Evolutionary conservation across 1,140 invertebrate species (phyloP).

Genomic region (Apocrypta bakeri): DNA sequence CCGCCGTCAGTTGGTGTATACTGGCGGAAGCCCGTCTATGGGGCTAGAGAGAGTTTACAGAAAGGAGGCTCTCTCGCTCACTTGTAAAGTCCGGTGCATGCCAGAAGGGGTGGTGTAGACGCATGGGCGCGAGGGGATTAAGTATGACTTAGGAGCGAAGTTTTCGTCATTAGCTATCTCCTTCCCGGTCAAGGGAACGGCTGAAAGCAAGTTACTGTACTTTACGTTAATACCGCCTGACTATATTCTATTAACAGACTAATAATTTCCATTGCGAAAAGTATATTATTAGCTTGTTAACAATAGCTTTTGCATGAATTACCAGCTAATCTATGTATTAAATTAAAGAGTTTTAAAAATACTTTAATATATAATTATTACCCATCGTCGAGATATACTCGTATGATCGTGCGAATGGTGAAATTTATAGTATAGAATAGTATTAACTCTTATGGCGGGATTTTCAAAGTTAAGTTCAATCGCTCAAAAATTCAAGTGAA

Average conservation of each 20-base stretch:
- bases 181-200: slow-evolving; percentile 32
- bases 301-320: too few relatives aligned
- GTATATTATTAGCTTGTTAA: too few relatives aligned
- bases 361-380: too few relatives aligned
- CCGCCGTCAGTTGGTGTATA: slow-evolving; percentile 1
- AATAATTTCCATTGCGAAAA: too few relatives aligned
- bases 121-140: slow-evolving; percentile 59
- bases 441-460: too few relatives aligned
- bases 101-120: slow-evolving; percentile 15
- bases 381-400: too few relatives aligned
- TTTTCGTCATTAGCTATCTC: slow-evolving; percentile 68
- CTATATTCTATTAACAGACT: neutral
- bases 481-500: too few relatives aligned
- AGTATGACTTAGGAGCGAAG: slow-evolving; percentile 71
- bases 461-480: too few relatives aligned
- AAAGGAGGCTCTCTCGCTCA: slow-evolving; percentile 46
- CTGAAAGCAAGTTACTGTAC: slow-evolving; percentile 2
- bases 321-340: too few relatives aligned
- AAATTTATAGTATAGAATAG: too few relatives aligned
- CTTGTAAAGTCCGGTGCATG: slow-evolving; percentile 53
- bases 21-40: neutral
- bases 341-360: too few relatives aligned
- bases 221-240: neutral
- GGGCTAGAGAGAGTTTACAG: neutral
- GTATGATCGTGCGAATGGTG: too few relatives aligned